Evolutionary conservation across 2,113 vertebrate genomes (phyloP).

Genomic region (Cisticola juncidis): DNA sequence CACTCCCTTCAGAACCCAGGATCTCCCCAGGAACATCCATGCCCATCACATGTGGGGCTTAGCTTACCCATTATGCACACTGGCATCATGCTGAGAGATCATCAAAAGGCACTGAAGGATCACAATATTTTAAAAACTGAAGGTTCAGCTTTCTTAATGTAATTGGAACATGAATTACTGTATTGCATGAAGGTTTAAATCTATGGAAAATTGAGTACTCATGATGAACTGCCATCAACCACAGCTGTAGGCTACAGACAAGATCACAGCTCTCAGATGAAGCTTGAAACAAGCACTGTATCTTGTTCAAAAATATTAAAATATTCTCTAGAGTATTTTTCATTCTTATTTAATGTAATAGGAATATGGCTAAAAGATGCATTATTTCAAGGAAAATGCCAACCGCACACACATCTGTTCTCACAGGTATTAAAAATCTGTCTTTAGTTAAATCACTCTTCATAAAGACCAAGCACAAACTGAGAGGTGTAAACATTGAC

Average conservation of each 20-base stretch:
- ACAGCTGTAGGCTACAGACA: not conserved
- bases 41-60: rapidly evolving
- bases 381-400: not conserved
- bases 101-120: not conserved
- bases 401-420: not conserved
- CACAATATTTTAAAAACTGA: not conserved
- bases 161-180: not conserved
- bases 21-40: not conserved
- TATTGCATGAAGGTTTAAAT: not conserved
- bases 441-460: not conserved
- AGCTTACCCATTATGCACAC: not conserved
- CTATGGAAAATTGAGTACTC: not conserved
- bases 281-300: not conserved
- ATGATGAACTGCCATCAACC: not conserved
- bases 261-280: constrained; percentile 34
- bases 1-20: not conserved
- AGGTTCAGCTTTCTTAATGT: not conserved
- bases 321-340: not conserved
- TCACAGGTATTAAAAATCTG: not conserved
- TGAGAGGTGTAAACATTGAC: not conserved
- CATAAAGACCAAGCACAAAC: not conserved
- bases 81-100: not conserved
- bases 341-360: not conserved
- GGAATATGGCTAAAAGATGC: not conserved
- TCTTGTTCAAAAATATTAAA: not conserved